phyloP scores from a whole-genome alignment of 2,113 vertebrate genomes.

The Antennarius striatus region DNA sequence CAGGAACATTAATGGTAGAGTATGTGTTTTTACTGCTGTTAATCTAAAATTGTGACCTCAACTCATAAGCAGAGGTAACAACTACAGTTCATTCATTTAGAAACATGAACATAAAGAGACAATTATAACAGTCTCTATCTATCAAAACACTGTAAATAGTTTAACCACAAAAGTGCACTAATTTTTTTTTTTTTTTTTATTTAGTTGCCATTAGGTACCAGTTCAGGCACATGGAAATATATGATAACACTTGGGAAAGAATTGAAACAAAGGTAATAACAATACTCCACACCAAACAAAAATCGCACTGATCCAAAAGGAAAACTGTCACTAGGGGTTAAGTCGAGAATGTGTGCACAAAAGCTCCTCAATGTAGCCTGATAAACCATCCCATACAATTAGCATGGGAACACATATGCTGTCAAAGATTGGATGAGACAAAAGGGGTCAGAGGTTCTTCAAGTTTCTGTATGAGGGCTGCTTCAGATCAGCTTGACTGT shows the following conservation, averaged over 20 bases:
- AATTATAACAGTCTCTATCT: constrained; percentile 17
- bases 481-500: constrained; percentile 77
- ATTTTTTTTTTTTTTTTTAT: no score
- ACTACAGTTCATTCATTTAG: constrained; percentile 19
- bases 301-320: constrained; percentile 42
- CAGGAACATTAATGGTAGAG: constrained; percentile 16
- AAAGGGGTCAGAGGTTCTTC: constrained; percentile 75
- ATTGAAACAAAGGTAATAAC: constrained; percentile 34
- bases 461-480: constrained; percentile 66
- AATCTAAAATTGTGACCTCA: constrained; percentile 27
- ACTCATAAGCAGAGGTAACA: constrained; percentile 35
- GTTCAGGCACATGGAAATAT: constrained; percentile 1
- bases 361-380: constrained; percentile 67
- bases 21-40: constrained; percentile 30
- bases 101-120: constrained; percentile 10
- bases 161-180: no score
- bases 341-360: constrained; percentile 68
- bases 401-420: constrained; percentile 76
- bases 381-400: constrained; percentile 74
- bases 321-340: constrained; percentile 59
- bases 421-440: constrained; percentile 68
- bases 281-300: constrained; percentile 48
- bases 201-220: constrained; percentile 7
- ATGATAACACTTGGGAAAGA: constrained; percentile 15
- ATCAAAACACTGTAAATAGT: neutral